Conservation (phyloP, 2,888 invertebrate species). For the Epirrhoe tristata region DNA sequence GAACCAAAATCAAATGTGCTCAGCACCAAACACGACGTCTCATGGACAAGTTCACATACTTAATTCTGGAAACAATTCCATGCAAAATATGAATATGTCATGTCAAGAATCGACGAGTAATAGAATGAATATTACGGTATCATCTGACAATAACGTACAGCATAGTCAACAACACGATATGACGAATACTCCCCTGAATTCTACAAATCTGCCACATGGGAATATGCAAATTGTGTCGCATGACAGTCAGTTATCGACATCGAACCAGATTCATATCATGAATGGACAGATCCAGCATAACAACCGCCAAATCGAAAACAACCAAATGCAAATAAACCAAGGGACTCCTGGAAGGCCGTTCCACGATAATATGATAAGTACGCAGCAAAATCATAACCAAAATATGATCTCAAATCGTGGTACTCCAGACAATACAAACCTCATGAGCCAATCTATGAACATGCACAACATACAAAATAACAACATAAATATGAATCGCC, state of each 20-base stretch:
- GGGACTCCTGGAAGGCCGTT: constrained; percentile 64
- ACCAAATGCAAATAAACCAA: constrained; percentile 73
- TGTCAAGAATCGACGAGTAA: constrained; percentile 75
- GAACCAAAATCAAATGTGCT: constrained; percentile 78
- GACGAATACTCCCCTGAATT: constrained; percentile 59
- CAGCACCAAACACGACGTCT: constrained; percentile 65
- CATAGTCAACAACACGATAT: constrained; percentile 73
- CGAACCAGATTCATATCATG: constrained; percentile 81
- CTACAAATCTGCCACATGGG: constrained; percentile 70
- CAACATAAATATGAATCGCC: constrained; percentile 69
- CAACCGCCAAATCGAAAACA: constrained; percentile 68
- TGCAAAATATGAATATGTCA: constrained; percentile 75
- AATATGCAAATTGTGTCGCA: constrained; percentile 77
- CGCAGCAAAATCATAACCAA: constrained; percentile 70
- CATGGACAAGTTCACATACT: constrained; percentile 76
- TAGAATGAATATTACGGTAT: constrained; percentile 66
- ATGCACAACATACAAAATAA: constrained; percentile 71
- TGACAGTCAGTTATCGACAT: constrained; percentile 63
- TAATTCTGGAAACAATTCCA: constrained; percentile 72
- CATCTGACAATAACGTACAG: constrained; percentile 66
- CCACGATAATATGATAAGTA: constrained; percentile 71
- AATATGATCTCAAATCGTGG: constrained; percentile 71
- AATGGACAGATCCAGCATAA: constrained; percentile 81
- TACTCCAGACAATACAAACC: constrained; percentile 68
- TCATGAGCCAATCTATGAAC: constrained; percentile 76